A percentile compares a stretch with the other conserved stretches of the same genome.
Conservation (phyloP, 2,113 vertebrate species). For the Saccopteryx leptura region DNA sequence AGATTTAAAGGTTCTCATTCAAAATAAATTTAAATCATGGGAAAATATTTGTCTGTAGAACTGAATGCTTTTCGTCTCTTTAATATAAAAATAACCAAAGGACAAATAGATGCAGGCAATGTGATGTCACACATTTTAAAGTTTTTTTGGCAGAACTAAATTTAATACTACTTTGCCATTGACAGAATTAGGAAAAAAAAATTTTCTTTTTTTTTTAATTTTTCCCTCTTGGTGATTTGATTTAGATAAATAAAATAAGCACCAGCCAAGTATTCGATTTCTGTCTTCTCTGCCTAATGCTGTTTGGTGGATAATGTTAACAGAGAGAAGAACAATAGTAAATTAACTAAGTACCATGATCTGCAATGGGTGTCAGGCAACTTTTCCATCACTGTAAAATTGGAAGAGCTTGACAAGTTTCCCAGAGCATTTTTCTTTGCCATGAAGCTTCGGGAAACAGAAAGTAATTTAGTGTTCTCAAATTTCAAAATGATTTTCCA, state of each 20-base stretch:
- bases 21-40: constrained; percentile 11
- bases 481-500: constrained; percentile 65
- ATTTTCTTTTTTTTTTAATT: neutral
- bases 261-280: constrained; percentile 19
- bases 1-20: constrained; percentile 9
- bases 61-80: neutral
- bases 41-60: neutral
- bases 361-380: constrained; percentile 30
- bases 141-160: neutral
- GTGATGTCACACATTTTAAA: constrained; percentile 5
- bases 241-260: constrained; percentile 58
- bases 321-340: constrained; percentile 49
- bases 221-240: constrained; percentile 44
- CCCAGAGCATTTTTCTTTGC: constrained; percentile 32
- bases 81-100: constrained; percentile 32
- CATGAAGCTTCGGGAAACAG: constrained; percentile 50
- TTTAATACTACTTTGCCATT: constrained; percentile 2
- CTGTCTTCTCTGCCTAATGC: constrained; percentile 50
- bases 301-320: constrained; percentile 51
- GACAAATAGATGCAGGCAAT: neutral
- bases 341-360: constrained; percentile 53
- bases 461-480: constrained; percentile 53
- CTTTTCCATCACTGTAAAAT: constrained; percentile 39
- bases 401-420: constrained; percentile 51
- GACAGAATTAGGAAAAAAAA: neutral